Base-by-base conservation (phyloP, 2,113 vertebrate species). In the Corythoichthys intestinalis region DNA sequence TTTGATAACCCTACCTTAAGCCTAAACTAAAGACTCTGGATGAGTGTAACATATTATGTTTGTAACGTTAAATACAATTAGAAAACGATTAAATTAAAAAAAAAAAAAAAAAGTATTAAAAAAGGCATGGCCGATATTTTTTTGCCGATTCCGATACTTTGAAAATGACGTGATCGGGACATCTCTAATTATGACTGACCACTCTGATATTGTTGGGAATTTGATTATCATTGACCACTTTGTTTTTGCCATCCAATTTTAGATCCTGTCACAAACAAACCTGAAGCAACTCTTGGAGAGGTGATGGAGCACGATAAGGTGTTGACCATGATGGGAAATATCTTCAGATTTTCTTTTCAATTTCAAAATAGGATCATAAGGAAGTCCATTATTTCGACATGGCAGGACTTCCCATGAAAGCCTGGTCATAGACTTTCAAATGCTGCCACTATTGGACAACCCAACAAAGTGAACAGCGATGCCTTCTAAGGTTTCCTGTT, bases 401-500 rank as follows among this genome's bases (percentile, higher is more conserved):
- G 20, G 20, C 20, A 28, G 85, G 84, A 66, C 84, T 50, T 2
- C 80, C 85, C 70, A 86, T 79, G 59, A 80, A 87, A 84, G 82
- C 52, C 74, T 85, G 85, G 85, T 77, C 83, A 72, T 76, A 12
- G 69, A 41, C 8, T 74, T 79, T 69, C 72, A 82, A 50, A 47
- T 61, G 35, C 81, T 47, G 69, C 78, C 60, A 70, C 78, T 71
- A 48, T 74, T 77, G 75, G 65, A 86, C 60, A 86, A 56, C 53
- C 73, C 76, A 87, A 85, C 83, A 86, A 72, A 85, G 84, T 81
- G 83, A 86, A 64, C 83, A 87, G 90, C 90, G 87, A 99, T 99
- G 97, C 93, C 95, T 91, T 98, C 97, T 41, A 99, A 98, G 84
- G 96, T 98, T 79, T 98, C 96, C 53, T 99, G 96, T 83, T 86